A percentile compares a stretch with the other conserved stretches of the same genome.
phyloP scores from a whole-genome alignment of 2,113 vertebrate species.

The Apeltes quadracus region DNA sequence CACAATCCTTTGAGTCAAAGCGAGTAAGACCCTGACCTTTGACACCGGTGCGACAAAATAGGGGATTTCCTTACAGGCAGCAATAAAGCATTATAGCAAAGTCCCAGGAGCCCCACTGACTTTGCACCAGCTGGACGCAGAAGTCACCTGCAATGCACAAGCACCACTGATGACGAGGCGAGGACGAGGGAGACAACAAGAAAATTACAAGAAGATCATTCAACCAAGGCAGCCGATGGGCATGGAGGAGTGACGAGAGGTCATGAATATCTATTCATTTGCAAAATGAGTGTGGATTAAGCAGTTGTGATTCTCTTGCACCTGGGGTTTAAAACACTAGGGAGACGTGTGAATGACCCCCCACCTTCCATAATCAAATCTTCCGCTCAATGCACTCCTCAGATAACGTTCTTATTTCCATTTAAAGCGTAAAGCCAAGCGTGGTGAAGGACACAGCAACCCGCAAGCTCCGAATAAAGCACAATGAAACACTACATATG shows the following conservation, averaged over 20 bases:
- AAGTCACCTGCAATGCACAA: constrained; percentile 44
- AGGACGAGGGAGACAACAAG: constrained; percentile 6
- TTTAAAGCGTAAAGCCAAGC: too few relatives aligned
- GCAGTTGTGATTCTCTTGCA: constrained; percentile 20
- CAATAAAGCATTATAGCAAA: constrained; percentile 12
- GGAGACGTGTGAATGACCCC: constrained; percentile 45
- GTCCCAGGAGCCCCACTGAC: background rate
- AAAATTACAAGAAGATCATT: constrained; percentile 44
- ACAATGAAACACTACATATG: background rate
- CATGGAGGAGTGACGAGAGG: constrained; percentile 18
- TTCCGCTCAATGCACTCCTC: background rate
- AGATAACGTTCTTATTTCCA: background rate
- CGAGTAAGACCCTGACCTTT: constrained; percentile 36
- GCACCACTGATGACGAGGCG: constrained; percentile 20
- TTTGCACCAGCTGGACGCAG: constrained; percentile 23
- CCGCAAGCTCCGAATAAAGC: too few relatives aligned
- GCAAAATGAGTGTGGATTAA: constrained; percentile 16
- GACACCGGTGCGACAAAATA: constrained; percentile 9
- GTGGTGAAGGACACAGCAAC: too few relatives aligned
- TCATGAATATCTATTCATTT: constrained; percentile 61
- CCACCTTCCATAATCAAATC: background rate
- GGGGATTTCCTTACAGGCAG: constrained; percentile 8
- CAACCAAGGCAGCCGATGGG: constrained; percentile 21
- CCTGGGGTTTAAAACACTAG: constrained; percentile 54
- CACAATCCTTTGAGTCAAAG: background rate